Conservation (phyloP, 2,888 invertebrate genomes). For the Rhagonycha fulva region DNA sequence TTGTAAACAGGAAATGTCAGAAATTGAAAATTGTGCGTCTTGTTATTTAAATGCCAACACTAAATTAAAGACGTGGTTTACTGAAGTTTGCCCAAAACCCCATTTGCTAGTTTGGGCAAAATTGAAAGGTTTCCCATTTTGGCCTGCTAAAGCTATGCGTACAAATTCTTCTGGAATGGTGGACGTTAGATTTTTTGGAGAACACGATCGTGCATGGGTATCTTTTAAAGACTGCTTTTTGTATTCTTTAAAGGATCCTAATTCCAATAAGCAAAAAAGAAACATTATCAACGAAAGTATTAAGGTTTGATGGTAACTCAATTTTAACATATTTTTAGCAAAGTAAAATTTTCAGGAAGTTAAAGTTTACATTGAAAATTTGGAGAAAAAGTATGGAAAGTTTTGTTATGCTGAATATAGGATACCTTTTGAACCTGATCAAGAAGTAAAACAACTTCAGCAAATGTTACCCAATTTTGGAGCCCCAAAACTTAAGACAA, state of each 20-base stretch:
- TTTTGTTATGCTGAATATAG: constrained; percentile 76
- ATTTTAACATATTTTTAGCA: constrained; percentile 2
- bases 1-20: constrained; percentile 85
- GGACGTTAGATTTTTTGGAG: constrained; percentile 93
- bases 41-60: constrained; percentile 89
- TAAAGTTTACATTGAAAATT: constrained; percentile 73
- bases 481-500: constrained; percentile 4
- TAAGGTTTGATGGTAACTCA: constrained; percentile 50
- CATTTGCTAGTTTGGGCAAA: constrained; percentile 96
- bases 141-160: constrained; percentile 94
- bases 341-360: constrained; percentile 64
- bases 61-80: constrained; percentile 83
- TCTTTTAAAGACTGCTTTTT: constrained; percentile 82
- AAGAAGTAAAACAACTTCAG: constrained; percentile 65
- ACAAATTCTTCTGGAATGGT: constrained; percentile 67
- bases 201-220: constrained; percentile 93
- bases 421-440: constrained; percentile 67
- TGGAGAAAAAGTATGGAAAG: constrained; percentile 70
- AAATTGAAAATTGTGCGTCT: constrained; percentile 92
- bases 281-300: constrained; percentile 66
- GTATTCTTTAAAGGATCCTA: constrained; percentile 77
- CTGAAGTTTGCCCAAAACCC: constrained; percentile 87
- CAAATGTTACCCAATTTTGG: constrained; percentile 62
- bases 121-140: constrained; percentile 93
- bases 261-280: constrained; percentile 63